phyloP scores from a whole-genome alignment of 2,113 vertebrate species.

The Ciconia stormi region DNA sequence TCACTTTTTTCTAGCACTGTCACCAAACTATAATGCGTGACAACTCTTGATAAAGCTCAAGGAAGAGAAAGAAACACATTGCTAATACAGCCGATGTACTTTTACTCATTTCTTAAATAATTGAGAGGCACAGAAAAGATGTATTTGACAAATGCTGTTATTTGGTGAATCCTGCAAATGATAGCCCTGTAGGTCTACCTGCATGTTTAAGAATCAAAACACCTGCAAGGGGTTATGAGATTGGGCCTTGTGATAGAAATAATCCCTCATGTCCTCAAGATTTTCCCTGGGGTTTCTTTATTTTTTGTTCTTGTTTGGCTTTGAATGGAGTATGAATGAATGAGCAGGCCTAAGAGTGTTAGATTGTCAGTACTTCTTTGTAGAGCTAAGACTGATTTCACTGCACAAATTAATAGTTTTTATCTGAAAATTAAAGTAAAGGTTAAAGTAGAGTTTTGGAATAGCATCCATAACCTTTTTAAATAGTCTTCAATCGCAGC shows the following conservation, averaged over 20 bases:
- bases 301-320: background rate
- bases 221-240: background rate
- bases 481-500: background rate
- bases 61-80: conserved; percentile 5
- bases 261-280: background rate
- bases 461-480: background rate
- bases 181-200: background rate
- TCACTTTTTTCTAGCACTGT: conserved; percentile 68
- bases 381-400: background rate
- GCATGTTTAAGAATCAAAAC: background rate
- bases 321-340: background rate
- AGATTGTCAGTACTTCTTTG: background rate
- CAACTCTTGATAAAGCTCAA: conserved; percentile 15
- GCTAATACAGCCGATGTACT: background rate
- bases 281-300: background rate
- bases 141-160: background rate
- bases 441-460: background rate
- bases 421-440: background rate
- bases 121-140: background rate
- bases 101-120: background rate
- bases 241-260: background rate
- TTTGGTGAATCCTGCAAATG: background rate
- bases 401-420: background rate
- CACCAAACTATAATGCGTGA: conserved; percentile 46
- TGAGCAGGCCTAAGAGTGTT: background rate